Percentiles rank a stretch among this genome's conserved stretches.
These are phyloP conservation scores for Strix occidentalis DNA, from an alignment of 2,797 vertebrate species.

Conservation along the genomic window DNA sequence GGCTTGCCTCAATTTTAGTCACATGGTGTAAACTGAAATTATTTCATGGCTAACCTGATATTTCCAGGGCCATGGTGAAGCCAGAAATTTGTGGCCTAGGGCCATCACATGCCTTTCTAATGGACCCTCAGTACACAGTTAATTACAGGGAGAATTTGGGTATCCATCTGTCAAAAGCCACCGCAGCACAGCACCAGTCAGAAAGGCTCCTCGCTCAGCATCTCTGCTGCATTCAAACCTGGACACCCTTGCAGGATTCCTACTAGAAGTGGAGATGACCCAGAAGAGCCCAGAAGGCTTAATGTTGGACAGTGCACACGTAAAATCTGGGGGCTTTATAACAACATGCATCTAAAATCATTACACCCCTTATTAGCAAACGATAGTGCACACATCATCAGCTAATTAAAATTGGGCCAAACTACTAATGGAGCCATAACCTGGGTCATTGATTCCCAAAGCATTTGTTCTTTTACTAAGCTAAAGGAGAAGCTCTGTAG, in stretches of 20 bases:
- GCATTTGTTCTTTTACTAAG: background rate
- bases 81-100: constrained; percentile 33
- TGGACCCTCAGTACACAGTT: constrained; percentile 35
- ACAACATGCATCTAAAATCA: constrained; percentile 29
- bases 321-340: constrained; percentile 29
- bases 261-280: constrained; percentile 59
- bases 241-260: constrained; percentile 12
- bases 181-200: background rate
- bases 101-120: constrained; percentile 55
- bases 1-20: constrained; percentile 26
- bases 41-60: constrained; percentile 53
- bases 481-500: background rate
- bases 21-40: constrained; percentile 25
- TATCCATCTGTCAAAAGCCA: constrained; percentile 40
- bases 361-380: constrained; percentile 57
- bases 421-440: constrained; percentile 46
- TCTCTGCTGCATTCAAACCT: constrained; percentile 19
- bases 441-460: constrained; percentile 48
- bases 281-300: constrained; percentile 45
- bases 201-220: background rate
- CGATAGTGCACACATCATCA: constrained; percentile 29
- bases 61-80: constrained; percentile 55
- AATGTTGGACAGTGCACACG: background rate
- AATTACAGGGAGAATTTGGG: constrained; percentile 66
- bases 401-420: constrained; percentile 61